Evolutionary conservation across 2,888 invertebrate species (phyloP).

Genomic region (Monochamus alternatus): DNA sequence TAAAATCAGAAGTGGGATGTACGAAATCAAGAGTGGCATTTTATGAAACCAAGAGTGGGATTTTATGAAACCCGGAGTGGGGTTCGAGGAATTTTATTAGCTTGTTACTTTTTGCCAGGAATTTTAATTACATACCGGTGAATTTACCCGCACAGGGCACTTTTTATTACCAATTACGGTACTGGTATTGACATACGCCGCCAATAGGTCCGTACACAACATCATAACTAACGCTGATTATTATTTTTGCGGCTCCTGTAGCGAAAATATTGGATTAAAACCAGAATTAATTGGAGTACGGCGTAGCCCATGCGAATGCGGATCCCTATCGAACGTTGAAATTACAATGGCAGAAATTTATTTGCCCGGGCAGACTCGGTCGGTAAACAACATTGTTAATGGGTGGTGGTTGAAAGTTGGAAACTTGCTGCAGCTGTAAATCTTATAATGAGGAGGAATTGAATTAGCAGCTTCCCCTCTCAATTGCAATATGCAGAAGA

Average conservation of each 20-base stretch:
- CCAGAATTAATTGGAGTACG: not conserved
- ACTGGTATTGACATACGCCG: not conserved
- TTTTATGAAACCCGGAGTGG: not conserved
- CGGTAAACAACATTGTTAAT: constrained; percentile 4
- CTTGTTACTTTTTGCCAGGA: not conserved
- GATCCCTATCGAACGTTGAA: not conserved
- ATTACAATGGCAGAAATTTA: not conserved
- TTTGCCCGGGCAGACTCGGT: not conserved
- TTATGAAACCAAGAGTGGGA: not conserved
- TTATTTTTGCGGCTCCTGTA: not conserved
- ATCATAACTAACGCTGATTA: not conserved
- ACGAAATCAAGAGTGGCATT: not conserved
- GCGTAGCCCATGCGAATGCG: not conserved
- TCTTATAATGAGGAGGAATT: not conserved
- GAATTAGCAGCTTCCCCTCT: too few relatives aligned
- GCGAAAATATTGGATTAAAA: not conserved
- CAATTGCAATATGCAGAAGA: too few relatives aligned
- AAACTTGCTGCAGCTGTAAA: not conserved
- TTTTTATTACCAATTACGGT: not conserved
- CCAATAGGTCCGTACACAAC: not conserved
- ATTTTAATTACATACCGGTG: not conserved
- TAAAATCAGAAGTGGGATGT: not conserved
- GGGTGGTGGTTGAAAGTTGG: not conserved
- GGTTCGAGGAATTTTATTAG: not conserved
- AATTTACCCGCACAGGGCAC: not conserved